Conservation (phyloP, 2,888 invertebrate genomes). For the Archips xylosteana region DNA sequence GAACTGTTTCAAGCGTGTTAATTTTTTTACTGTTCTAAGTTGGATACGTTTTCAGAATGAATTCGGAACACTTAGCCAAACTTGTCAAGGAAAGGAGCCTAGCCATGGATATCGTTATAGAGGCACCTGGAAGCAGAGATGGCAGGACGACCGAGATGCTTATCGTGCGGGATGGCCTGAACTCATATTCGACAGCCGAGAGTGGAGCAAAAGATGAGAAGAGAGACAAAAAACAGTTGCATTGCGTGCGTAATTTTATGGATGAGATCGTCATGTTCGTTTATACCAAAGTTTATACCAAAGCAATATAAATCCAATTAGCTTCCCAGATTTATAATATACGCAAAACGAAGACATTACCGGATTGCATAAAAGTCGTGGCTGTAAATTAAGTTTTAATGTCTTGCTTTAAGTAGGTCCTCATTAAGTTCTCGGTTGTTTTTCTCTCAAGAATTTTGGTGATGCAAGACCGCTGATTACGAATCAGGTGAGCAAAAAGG, state of each 20-base stretch:
- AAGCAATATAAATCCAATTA: constrained; percentile 2
- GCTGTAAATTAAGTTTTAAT: constrained; percentile 22
- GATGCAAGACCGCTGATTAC: constrained; percentile 23
- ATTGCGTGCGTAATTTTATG: neutral
- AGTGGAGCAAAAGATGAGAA: too few species aligned
- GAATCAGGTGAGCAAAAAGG: constrained; percentile 12
- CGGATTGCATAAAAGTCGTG: constrained; percentile 11
- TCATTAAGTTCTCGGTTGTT: constrained; percentile 34
- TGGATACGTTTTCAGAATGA: too few species aligned
- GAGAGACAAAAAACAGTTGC: neutral
- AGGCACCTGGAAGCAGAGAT: too few species aligned
- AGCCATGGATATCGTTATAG: too few species aligned
- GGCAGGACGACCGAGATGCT: too few species aligned
- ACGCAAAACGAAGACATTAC: constrained; percentile 8
- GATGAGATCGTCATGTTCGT: neutral
- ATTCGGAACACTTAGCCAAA: too few species aligned
- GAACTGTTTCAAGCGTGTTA: neutral
- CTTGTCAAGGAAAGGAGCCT: too few species aligned
- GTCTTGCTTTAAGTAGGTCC: constrained; percentile 17
- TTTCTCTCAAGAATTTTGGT: constrained; percentile 21
- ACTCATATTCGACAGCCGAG: too few species aligned
- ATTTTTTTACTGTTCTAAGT: too few species aligned
- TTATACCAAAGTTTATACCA: neutral
- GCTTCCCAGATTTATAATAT: neutral
- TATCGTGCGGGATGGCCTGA: too few species aligned